phyloP scores from a whole-genome alignment of 2,888 invertebrate genomes.

The Disparrhopalites patrizii region DNA sequence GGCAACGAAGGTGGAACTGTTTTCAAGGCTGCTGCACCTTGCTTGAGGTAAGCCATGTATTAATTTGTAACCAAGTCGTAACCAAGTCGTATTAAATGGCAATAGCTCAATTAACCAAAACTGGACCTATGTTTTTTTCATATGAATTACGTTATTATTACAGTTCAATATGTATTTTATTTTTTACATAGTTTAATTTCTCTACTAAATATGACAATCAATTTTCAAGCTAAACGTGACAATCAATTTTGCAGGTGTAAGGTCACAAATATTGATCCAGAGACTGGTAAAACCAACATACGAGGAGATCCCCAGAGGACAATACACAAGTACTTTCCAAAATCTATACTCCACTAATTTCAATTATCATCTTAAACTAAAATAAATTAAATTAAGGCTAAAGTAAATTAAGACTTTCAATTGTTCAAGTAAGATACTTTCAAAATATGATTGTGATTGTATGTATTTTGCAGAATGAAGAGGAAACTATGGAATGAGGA shows the following conservation, averaged over 20 bases:
- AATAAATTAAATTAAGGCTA: too few species aligned
- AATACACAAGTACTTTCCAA: conserved; percentile 25
- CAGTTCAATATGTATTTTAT: too few species aligned
- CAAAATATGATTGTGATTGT: neutral
- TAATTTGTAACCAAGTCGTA: neutral
- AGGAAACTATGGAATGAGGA: conserved; percentile 25
- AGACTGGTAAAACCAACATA: conserved; percentile 28
- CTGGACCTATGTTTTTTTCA: neutral
- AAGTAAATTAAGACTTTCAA: too few species aligned
- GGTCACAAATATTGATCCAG: conserved; percentile 37
- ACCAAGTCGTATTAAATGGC: neutral
- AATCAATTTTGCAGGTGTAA: conserved; percentile 32
- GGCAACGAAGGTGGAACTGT: conserved; percentile 34
- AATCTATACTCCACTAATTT: neutral
- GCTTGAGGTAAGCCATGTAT: conserved; percentile 37
- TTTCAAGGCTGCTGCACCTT: conserved; percentile 38
- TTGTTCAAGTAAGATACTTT: too few species aligned
- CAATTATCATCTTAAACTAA: too few species aligned
- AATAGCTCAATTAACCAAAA: neutral
- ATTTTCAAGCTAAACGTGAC: too few species aligned
- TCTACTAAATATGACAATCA: too few species aligned
- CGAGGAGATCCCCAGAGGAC: conserved; percentile 40
- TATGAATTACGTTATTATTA: too few species aligned
- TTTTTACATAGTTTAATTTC: too few species aligned
- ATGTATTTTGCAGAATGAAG: conserved; percentile 29